Conservation (phyloP, 2,888 invertebrate species). For the Drepanosiphum platanoidis region DNA sequence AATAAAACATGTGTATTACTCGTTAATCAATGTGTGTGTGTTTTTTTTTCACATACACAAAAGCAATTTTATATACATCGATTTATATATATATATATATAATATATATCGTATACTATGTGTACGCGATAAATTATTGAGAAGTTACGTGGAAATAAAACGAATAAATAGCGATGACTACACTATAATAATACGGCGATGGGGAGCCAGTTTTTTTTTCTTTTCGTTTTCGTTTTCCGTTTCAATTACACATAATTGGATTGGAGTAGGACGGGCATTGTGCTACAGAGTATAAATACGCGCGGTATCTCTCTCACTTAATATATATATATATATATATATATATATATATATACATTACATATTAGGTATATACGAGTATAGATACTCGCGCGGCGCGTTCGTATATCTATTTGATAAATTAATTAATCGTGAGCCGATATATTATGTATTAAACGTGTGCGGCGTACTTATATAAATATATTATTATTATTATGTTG, state of each 20-base stretch:
- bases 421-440: slow-evolving; percentile 21
- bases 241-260: slow-evolving; percentile 49
- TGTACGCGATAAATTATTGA: slow-evolving; percentile 48
- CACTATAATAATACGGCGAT: no score
- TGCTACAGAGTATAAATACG: neutral
- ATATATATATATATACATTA: neutral
- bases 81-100: neutral
- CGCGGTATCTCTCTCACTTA: no score
- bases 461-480: neutral
- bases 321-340: neutral
- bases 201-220: slow-evolving; percentile 46
- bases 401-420: slow-evolving; percentile 12
- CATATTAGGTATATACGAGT: neutral
- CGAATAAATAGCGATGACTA: slow-evolving; percentile 17
- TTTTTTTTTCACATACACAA: slow-evolving; percentile 13
- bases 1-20: slow-evolving; percentile 48
- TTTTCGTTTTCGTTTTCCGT: slow-evolving; percentile 9
- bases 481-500: no score
- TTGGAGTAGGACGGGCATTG: slow-evolving; percentile 46
- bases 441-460: slow-evolving; percentile 16
- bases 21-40: slow-evolving; percentile 14
- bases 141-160: slow-evolving; percentile 34
- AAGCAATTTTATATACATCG: slow-evolving; percentile 13
- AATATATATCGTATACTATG: neutral
- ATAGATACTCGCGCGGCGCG: no score